Evolutionary conservation across 2,797 vertebrate genomes (phyloP), one percentile per base, ranked within the genome.

Genomic region (Erpetoichthys calabaricus): DNA sequence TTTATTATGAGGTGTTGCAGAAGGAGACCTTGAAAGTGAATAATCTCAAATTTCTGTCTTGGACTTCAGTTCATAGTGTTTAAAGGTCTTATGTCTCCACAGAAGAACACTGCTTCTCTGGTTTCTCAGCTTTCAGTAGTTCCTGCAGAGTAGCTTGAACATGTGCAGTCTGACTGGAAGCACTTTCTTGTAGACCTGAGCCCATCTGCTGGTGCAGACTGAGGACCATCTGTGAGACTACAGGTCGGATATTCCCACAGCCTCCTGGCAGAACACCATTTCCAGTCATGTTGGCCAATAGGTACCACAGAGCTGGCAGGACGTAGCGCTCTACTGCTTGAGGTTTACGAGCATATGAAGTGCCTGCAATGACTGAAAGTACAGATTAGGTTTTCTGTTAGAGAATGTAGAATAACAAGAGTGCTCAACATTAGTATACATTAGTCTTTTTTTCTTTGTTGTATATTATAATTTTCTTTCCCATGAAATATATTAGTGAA

Each of bases 291-390:
- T 60, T 74, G 61, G 47, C 67, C 58, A 85, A 60, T 60, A 84
- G 67, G 59, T 73, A 70, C 75, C 81, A 84, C 59, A 86, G 79
- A 2, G 60, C 49, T 0, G 84, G 80, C 46, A 83, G 69, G 47
- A 64, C 55, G 0, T 72, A 70, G 43, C 45, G 53, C 51, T 81
- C 70, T 51, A 74, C 60, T 0, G 59, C 57, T 55, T 70, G 65
- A 45, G 75, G 75, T 57, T 74, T 84, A 5, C 2, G 49, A 7
- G 61, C 65, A 57, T 79, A 74, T 55, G 77, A 71, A 0, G 69
- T 63, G 25, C 50, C 51, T 63, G 80, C 81, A 25, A 84, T 70
- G 44, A 3, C 78, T 85, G 73, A 25, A 1, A 3, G 8, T 25
- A 25, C 25, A 25, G 1, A 25, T 9, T 6, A 41, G 45, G 1